Evolutionary conservation across 2,797 vertebrate genomes (phyloP), one percentile per base, ranked within the genome.

Genomic region (Chaetodon trifasciatus): DNA sequence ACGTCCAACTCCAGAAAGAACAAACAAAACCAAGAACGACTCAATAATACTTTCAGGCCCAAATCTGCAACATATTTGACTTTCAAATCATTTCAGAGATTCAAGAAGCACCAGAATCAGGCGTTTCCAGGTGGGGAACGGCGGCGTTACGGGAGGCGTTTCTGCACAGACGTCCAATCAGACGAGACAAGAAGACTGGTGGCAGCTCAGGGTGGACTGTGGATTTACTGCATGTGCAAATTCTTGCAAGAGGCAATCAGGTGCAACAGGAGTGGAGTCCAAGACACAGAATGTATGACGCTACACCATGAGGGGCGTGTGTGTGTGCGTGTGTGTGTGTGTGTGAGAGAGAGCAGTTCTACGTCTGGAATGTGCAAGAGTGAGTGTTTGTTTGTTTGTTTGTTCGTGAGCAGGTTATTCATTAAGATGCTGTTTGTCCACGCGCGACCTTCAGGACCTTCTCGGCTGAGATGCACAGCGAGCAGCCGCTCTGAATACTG

Each of bases 211-310:
- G 55, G 56, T 86, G 61, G 78, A 82, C 85, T 24, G 61, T 86
- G 84, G 75, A 74, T 90, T 88, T 87, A 85, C 74, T 92, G 65
- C 50, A 84, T 94, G 94, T 95, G 95, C 93, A 96, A 96, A 95
- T 81, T 94, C 77, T 86, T 89, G 93, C 93, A 91, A 92, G 94
- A 95, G 94, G 93, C 92, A 92, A 89, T 90, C 81, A 90, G 91
- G 92, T 91, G 86, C 79, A 76, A 86, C 83, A 86, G 79, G 81
- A 89, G 86, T 77, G 81, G 39, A 85, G 85, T 83, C 81, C 76
- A 70, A 83, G 58, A 83, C 74, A 83, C 69, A 76, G 23, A 71
- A 35, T n/a, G 79, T 60, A 69, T 68, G 87, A 89, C 76, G 93
- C 91, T 94, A 94, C 91, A 93, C 82, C 63, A 21, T 50, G 12